Evolutionary conservation across 2,113 vertebrate genomes (phyloP), one percentile per base, ranked within the genome.

Genomic region (Campylomormyrus tamandua): DNA sequence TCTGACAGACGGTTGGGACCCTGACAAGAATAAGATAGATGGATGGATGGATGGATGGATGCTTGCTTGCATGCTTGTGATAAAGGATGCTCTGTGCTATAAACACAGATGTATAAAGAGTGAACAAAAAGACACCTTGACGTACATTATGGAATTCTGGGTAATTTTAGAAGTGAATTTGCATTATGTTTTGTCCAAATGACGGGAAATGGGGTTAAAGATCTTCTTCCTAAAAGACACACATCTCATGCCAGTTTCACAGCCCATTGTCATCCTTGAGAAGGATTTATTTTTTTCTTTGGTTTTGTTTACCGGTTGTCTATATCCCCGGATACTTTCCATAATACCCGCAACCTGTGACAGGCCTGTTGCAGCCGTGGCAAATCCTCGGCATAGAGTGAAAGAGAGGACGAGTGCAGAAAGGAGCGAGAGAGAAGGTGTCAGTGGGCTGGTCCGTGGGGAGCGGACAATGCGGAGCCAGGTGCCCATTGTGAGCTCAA

Each of bases 401-500:
- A 86, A 86, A 87, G 85, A 42, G 50, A 39, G 50, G 17, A 53
- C 4, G 39, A 48, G 80, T 83, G 42, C 39, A 42, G 19, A 48
- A 84, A 24, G 83, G 83, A 9, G 13, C 17, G 50, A 85, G 42
- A 62, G 49, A 56, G 27, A 83, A 50, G 50, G 50, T 27, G 27
- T 53, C 39, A 58, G 52, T 39, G 56, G 35, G 19, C 49, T 7
- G 39, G 53, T 42, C 56, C 42, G 56, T 10, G 8, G 52, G 27
- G 15, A 19, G 53, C 10, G 49, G 31, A 58, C 87, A 90, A 85
- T 90, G 31, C 89, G 90, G 35, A 88, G 89, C 91, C 92, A 91
- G 92, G 92, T 93, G 91, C 90, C 91, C 87, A 89, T 89, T 90
- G 83, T 88, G 90, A 86, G 90, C 89, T 19, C 74, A 88, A 56